These are phyloP conservation scores for Euproctis similis DNA, from an alignment of 2,888 invertebrate genomes.

Conservation along the genomic window DNA sequence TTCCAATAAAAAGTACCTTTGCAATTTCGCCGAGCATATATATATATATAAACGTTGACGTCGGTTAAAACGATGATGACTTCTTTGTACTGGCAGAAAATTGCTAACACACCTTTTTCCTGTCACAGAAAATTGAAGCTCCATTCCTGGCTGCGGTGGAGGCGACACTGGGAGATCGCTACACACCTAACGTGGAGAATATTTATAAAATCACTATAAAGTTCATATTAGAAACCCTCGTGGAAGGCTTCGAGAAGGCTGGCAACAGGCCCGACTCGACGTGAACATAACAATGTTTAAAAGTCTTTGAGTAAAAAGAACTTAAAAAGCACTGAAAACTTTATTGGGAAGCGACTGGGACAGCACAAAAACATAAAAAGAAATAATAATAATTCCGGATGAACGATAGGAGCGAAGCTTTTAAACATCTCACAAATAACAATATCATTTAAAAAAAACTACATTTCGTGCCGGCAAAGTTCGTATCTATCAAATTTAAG, in stretches of 20 bases:
- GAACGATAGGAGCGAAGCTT: too few relatives aligned
- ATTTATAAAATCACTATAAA: conserved; percentile 94
- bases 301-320: conserved; percentile 8
- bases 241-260: conserved; percentile 83
- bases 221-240: conserved; percentile 90
- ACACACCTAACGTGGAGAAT: conserved; percentile 91
- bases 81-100: not conserved
- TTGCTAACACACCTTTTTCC: conserved; percentile 7
- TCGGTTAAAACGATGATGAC: too few relatives aligned
- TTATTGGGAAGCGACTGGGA: conserved; percentile 5
- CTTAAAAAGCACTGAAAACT: conserved; percentile 10
- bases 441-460: too few relatives aligned
- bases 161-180: conserved; percentile 89
- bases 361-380: conserved; percentile 2
- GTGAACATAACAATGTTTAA: conserved; percentile 34
- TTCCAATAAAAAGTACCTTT: too few relatives aligned
- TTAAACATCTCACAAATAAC: too few relatives aligned
- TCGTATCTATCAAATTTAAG: too few relatives aligned
- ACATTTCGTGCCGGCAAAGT: too few relatives aligned
- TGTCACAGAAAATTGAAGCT: conserved; percentile 88
- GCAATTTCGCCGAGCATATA: too few relatives aligned
- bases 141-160: conserved; percentile 92
- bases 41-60: too few relatives aligned
- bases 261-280: conserved; percentile 43
- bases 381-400: conserved; percentile 5